These are phyloP conservation scores for Staurois parvus DNA, from an alignment of 2,797 vertebrate species.

Conservation along the genomic window DNA sequence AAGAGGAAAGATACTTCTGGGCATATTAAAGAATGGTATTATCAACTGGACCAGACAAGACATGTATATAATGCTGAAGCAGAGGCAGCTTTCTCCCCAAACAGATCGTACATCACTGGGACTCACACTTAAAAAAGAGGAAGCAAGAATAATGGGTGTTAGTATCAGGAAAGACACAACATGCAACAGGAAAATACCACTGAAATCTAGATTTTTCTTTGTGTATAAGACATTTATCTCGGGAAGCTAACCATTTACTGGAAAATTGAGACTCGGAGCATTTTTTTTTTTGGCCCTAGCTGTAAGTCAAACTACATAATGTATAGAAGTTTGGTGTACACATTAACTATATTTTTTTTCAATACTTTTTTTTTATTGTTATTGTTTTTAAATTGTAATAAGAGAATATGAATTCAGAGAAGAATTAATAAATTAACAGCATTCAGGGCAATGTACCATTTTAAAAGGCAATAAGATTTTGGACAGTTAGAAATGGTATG, in stretches of 20 bases:
- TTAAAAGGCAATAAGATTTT: no score
- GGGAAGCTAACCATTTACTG: conserved; percentile 37
- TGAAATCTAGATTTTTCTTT: conserved; percentile 51
- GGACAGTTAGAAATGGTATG: no score
- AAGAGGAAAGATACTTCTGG: conserved; percentile 56
- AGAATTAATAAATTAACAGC: no score
- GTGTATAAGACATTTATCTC: conserved; percentile 31
- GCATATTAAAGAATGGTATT: conserved; percentile 61
- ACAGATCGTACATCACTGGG: conserved; percentile 58
- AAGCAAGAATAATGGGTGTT: conserved; percentile 56
- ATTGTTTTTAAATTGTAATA: no score
- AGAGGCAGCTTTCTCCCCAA: conserved; percentile 55
- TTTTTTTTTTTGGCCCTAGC: background rate
- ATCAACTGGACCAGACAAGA: conserved; percentile 61
- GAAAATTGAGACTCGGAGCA: background rate
- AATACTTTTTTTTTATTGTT: no score
- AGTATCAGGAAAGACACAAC: conserved; percentile 53
- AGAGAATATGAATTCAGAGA: no score
- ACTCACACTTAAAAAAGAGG: conserved; percentile 47
- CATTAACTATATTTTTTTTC: background rate
- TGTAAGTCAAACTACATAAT: background rate
- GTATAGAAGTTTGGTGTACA: background rate
- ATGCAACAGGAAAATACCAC: conserved; percentile 57
- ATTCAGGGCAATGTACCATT: no score
- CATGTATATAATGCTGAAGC: conserved; percentile 62